Base-by-base conservation (phyloP, 2,797 vertebrate species). In the Takifugu rubripes region DNA sequence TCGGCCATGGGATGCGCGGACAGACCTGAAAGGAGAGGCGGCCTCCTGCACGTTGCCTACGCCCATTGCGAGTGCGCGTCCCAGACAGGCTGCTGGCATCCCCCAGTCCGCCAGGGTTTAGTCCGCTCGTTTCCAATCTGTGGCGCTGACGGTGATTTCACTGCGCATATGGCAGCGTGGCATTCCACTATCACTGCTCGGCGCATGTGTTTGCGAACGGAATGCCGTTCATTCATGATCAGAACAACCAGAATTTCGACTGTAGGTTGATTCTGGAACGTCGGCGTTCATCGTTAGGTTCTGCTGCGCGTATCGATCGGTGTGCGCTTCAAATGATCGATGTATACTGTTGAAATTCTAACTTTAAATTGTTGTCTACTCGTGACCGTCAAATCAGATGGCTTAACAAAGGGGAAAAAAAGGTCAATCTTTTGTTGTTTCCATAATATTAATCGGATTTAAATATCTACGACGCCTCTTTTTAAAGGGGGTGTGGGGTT, bases 381-480 rank as follows among this genome's bases (percentile, higher is more conserved):
- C 59, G 25, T 60, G 65, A 49, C 55, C 44, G 66, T 74, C 62
- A 74, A 66, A 61, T 16, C 57, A 62, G 54, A 49, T 43, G 64
- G 56, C 79, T 77, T 72, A 88, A 90, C 84, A 89, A 87, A 90
- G 45, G 31, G 36, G 36, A 43, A 5, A 76, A 71, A 87, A 81
- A 51, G 69, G 70, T 83, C 79, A 74, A 61, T 81, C 79, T 84
- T 88, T 86, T 83, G 83, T 84, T 64, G 78, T 62, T 67, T 85
- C 75, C 58, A 77, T 84, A 63, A 84, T 82, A 73, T 75, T 90
- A 90, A 91, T 89, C 87, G 81, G 89, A 84, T 90, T 86, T 84
- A 76, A 81, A 84, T 83, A 67, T 76, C 48, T 59, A 70, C 83
- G 43, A 21, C 61, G 49, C 68, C 62, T 78, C 60, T 63, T 61